Conservation (phyloP, 2,797 vertebrate genomes). For the Alectoris magna region DNA sequence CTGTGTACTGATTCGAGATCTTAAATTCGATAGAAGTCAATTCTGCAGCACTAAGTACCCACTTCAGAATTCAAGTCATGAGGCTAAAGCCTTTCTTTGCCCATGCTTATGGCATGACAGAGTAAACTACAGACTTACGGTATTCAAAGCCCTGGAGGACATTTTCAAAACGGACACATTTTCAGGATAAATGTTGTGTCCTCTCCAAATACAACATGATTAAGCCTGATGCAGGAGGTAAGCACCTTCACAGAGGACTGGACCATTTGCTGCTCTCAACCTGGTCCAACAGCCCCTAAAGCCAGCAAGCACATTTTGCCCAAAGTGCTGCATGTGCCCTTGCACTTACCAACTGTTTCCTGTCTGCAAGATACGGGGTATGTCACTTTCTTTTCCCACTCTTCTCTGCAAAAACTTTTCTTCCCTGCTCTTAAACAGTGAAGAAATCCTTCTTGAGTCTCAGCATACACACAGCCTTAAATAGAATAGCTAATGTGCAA, state of each 20-base stretch:
- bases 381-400: background rate
- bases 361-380: background rate
- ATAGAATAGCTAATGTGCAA: conserved; percentile 24
- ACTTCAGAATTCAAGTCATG: background rate
- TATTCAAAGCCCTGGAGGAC: rapidly evolving
- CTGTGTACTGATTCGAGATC: background rate
- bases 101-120: background rate
- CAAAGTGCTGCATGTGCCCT: rapidly evolving
- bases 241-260: background rate
- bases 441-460: background rate
- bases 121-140: background rate
- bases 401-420: background rate
- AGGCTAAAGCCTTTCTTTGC: background rate
- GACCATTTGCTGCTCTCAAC: background rate
- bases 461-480: background rate
- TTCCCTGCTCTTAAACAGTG: background rate
- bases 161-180: background rate
- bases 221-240: background rate
- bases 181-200: background rate
- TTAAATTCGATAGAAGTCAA: background rate
- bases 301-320: background rate
- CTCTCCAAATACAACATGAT: background rate
- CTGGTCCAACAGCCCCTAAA: background rate
- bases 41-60: background rate
- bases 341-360: rapidly evolving